Conservation (phyloP, 2,888 invertebrate genomes). For the Eilema sororculum region DNA sequence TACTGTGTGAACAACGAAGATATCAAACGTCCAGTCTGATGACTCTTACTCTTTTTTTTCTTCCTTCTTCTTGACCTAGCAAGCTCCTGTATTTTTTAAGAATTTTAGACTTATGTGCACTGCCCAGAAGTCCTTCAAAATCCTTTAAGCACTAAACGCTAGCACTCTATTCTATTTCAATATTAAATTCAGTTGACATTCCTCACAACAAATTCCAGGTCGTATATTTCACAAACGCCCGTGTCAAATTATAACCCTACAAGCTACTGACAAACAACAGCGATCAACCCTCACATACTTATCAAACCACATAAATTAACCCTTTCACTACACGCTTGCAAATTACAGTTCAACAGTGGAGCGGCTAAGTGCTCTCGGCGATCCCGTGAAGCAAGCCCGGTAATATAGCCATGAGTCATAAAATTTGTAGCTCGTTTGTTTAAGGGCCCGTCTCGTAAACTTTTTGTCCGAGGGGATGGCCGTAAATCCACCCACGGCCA, state of each 20-base stretch:
- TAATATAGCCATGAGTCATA: constrained; percentile 44
- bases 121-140: background rate
- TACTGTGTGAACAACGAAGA: no score
- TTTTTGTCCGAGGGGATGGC: constrained; percentile 47
- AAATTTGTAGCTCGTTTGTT: constrained; percentile 55
- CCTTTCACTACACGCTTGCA: constrained; percentile 17
- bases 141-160: background rate
- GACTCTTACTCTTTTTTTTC: no score
- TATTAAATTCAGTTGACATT: background rate
- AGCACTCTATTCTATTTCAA: background rate
- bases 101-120: background rate
- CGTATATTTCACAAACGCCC: background rate
- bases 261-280: constrained; percentile 2
- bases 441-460: constrained; percentile 44
- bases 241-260: background rate
- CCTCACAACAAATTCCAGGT: background rate
- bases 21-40: no score
- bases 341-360: constrained; percentile 19
- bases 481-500: constrained; percentile 43
- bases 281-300: constrained; percentile 13
- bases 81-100: no score
- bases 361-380: constrained; percentile 21
- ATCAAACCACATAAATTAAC: constrained; percentile 16
- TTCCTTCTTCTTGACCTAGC: no score
- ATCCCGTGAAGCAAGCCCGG: constrained; percentile 17